Conservation (phyloP, 1,140 invertebrate species). For the Ostrea edulis region DNA sequence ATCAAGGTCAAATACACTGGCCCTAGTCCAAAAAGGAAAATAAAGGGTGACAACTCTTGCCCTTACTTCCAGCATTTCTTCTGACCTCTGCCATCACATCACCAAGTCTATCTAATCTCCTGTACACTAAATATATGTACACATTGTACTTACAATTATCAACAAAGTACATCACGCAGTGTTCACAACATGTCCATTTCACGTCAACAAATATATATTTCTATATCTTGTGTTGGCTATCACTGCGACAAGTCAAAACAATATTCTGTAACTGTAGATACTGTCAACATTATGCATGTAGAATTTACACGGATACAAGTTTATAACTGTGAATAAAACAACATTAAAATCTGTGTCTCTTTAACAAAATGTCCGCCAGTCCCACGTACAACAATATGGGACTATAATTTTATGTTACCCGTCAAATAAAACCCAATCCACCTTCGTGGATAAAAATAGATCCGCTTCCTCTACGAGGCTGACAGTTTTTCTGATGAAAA, state of each 20-base stretch:
- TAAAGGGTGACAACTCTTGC: background rate
- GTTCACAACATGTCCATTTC: conserved; percentile 25
- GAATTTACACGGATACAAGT: conserved; percentile 15
- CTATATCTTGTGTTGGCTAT: conserved; percentile 26
- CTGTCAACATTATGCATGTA: conserved; percentile 8
- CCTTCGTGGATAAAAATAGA: background rate
- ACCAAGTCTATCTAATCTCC: background rate
- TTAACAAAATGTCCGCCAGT: conserved; percentile 24
- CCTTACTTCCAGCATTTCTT: background rate
- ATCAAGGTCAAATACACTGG: background rate
- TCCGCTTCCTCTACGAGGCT: background rate
- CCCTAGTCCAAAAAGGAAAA: background rate
- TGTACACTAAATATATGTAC: conserved; percentile 3
- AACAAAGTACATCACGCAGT: conserved; percentile 14
- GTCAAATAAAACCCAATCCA: conserved; percentile 32
- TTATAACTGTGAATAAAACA: conserved; percentile 32
- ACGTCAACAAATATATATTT: background rate
- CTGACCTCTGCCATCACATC: background rate
- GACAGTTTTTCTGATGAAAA: background rate
- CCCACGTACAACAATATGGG: conserved; percentile 31
- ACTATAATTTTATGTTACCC: conserved; percentile 35
- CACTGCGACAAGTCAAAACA: conserved; percentile 16
- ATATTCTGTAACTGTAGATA: conserved; percentile 1
- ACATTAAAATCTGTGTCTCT: conserved; percentile 39
- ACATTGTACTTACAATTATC: conserved; percentile 4